A percentile compares a stretch with the other conserved stretches of the same genome.
phyloP scores from a whole-genome alignment of 2,888 invertebrate genomes.

The Cheilosia grossa region DNA sequence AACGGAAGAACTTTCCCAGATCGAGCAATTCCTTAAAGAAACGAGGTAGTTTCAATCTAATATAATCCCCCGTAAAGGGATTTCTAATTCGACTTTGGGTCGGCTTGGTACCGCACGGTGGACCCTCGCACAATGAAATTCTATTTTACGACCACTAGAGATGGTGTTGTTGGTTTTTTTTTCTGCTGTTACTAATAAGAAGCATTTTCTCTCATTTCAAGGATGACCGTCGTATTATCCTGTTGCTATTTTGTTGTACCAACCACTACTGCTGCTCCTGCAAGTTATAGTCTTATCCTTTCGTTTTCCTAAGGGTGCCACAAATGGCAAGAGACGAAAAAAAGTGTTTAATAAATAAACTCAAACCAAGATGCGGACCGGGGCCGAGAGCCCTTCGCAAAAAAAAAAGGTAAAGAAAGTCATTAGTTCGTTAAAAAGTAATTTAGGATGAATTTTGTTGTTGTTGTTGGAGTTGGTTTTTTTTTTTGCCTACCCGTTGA shows the following conservation, averaged over 20 bases:
- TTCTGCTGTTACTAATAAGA: constrained; percentile 17
- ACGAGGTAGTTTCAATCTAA: constrained; percentile 73
- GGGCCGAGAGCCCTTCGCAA: constrained; percentile 21
- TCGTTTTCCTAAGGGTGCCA: constrained; percentile 73
- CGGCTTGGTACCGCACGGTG: constrained; percentile 27
- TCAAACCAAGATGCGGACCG: constrained; percentile 56
- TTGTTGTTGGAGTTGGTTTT: constrained; percentile 1
- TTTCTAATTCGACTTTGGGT: constrained; percentile 77
- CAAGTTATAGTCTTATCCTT: constrained; percentile 56
- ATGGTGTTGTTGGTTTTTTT: constrained; percentile 48
- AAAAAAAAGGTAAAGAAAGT: constrained; percentile 75
- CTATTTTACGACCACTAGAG: constrained; percentile 75
- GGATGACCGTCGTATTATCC: constrained; percentile 73
- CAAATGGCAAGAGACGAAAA: constrained; percentile 59
- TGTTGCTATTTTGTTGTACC: constrained; percentile 57
- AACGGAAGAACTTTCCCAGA: constrained; percentile 64
- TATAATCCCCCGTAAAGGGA: constrained; percentile 78
- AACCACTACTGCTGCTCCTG: not conserved
- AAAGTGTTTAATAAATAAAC: constrained; percentile 72
- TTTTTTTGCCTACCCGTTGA: constrained; percentile 59
- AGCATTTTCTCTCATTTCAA: constrained; percentile 69
- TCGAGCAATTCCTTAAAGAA: constrained; percentile 71
- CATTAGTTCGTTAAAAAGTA: constrained; percentile 77
- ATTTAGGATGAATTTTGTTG: constrained; percentile 74
- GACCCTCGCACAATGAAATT: constrained; percentile 71